Base-by-base conservation (phyloP, 1,140 invertebrate species). In the Bacillus rossius region DNA sequence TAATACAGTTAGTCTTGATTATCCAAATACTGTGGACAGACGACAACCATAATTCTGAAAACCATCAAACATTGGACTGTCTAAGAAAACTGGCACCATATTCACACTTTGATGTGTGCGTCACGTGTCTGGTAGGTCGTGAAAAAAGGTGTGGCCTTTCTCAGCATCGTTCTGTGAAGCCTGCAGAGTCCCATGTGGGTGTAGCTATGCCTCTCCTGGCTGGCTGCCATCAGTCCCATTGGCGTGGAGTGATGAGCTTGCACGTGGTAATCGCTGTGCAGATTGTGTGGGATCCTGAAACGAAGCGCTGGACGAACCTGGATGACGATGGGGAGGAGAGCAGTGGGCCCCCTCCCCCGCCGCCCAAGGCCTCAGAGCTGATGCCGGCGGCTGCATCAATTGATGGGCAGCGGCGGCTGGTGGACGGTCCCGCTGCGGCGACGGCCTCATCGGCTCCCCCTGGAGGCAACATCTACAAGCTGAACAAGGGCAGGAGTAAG, bases 261-360 rank as follows among this genome's bases (percentile, higher is more conserved):
- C n/a, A n/a, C n/a, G n/a, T n/a, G n/a, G 29, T 34, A 10, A 34
- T 10, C 10, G 10, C 10, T 34, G 29, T 10, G 10, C 68, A 92
- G 90, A 96, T 96, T 78, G 87, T 96, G 16, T 96, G 92, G 92
- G 92, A 96, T 79, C 78, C 84, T 53, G 81, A 86, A 8, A 85
- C 82, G 61, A 91, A 94, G 65, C 81, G 81, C 60, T 96, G 94
- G 93, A 79, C 83, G n/a, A 92, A 95, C 72, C 83, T 83, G 43
- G 89, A 92, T 65, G 86, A 82, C 42, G 84, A 84, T 66, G 81
- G 77, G 10, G 84, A 85, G 3, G 81, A 77, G 26, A 68, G 72
- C n/a, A 69, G 78, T 8, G 71, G 68, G 41, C 77, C 83, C 26
- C 73, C 86, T 41, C 85, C 86, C 63, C 89, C 90, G 60, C 91